phyloP scores from a whole-genome alignment of 2,888 invertebrate genomes.

The Tetranychus piercei region DNA sequence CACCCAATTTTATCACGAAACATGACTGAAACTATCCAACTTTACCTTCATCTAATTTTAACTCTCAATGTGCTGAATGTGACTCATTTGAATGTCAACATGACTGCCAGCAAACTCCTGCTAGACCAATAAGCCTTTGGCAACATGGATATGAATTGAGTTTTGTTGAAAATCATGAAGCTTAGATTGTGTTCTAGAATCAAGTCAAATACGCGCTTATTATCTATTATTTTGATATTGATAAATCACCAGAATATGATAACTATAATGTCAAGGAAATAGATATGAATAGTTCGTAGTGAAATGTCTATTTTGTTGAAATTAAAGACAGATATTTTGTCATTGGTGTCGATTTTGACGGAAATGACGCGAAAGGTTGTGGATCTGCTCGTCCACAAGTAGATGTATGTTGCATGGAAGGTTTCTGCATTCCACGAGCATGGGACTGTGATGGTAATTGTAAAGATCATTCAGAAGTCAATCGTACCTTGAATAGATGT shows the following conservation, averaged over 20 bases:
- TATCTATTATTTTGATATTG: conserved; percentile 34
- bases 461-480: conserved; percentile 12
- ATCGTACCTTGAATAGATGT: conserved; percentile 9
- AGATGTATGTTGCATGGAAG: conserved; percentile 8
- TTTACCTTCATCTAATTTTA: no score
- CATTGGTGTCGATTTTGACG: background rate
- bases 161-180: conserved; percentile 35
- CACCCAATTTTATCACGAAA: no score
- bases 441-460: conserved; percentile 22
- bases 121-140: conserved; percentile 25
- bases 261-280: conserved; percentile 13
- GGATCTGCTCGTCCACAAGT: background rate
- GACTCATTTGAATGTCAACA: conserved; percentile 20
- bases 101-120: conserved; percentile 18
- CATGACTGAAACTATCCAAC: no score
- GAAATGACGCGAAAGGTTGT: conserved; percentile 24
- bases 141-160: conserved; percentile 23
- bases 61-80: conserved; percentile 20
- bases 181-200: conserved; percentile 44
- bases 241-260: background rate
- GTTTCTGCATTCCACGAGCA: conserved; percentile 17
- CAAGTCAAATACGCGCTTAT: conserved; percentile 37
- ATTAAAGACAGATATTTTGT: background rate
- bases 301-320: conserved; percentile 13
- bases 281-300: conserved; percentile 11